Percentiles rank a stretch among this genome's conserved stretches.
These are phyloP conservation scores for Parascotia fuliginaria DNA, from an alignment of 2,888 invertebrate genomes.

Conservation along the genomic window DNA sequence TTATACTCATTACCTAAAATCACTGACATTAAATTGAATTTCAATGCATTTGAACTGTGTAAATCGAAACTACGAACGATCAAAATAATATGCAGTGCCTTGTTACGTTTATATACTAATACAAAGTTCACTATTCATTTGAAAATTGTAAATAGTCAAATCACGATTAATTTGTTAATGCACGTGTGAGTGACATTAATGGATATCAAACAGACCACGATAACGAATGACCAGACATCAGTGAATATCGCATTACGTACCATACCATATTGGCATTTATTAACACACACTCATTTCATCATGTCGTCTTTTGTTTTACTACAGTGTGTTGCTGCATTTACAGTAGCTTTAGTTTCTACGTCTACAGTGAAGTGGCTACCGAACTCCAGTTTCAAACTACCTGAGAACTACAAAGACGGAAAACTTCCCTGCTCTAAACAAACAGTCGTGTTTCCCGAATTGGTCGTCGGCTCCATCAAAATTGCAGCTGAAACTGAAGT, in stretches of 20 bases:
- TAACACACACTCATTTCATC: slow-evolving; percentile 38
- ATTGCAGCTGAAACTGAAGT: slow-evolving; percentile 57
- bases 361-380: slow-evolving; percentile 70
- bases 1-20: too few species aligned
- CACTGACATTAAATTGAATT: too few species aligned
- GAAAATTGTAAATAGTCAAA: slow-evolving; percentile 28
- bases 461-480: slow-evolving; percentile 54
- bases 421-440: slow-evolving; percentile 74
- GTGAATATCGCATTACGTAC: slow-evolving; percentile 66
- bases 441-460: slow-evolving; percentile 70
- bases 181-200: slow-evolving; percentile 56
- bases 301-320: slow-evolving; percentile 24
- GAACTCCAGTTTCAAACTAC: slow-evolving; percentile 66
- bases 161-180: slow-evolving; percentile 41
- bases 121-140: slow-evolving; percentile 4
- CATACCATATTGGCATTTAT: slow-evolving; percentile 52
- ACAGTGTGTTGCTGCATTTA: slow-evolving; percentile 23
- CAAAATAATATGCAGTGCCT: too few species aligned
- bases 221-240: slow-evolving; percentile 67
- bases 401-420: slow-evolving; percentile 65
- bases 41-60: too few species aligned
- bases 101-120: too few species aligned
- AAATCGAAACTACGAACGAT: too few species aligned
- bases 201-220: slow-evolving; percentile 53
- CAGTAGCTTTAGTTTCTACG: slow-evolving; percentile 50